phyloP scores from a whole-genome alignment of 2,888 invertebrate genomes.

The Oxyteleia sp. region DNA sequence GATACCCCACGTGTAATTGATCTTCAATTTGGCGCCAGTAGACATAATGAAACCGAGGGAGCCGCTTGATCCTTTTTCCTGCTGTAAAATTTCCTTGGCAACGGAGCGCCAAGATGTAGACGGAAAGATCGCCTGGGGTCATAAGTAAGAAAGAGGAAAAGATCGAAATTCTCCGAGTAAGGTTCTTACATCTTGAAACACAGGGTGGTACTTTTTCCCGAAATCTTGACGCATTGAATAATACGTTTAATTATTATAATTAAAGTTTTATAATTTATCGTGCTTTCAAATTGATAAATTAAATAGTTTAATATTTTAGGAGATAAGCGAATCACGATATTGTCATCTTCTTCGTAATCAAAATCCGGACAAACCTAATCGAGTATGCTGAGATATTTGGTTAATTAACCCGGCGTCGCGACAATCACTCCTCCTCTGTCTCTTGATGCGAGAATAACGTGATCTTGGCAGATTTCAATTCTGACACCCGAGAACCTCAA shows the following conservation, averaged over 20 bases:
- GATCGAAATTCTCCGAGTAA: conserved; percentile 14
- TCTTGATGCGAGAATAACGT: conserved; percentile 36
- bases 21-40: conserved; percentile 77
- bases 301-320: background rate
- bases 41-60: conserved; percentile 76
- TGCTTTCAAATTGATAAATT: background rate
- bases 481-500: conserved; percentile 58
- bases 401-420: conserved; percentile 63
- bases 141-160: conserved; percentile 34
- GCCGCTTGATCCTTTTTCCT: conserved; percentile 67
- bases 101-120: conserved; percentile 28
- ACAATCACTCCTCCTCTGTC: conserved; percentile 41
- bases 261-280: conserved; percentile 32
- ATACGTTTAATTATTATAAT: conserved; percentile 26
- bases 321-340: conserved; percentile 34
- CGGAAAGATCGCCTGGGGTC: conserved; percentile 36
- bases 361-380: conserved; percentile 71
- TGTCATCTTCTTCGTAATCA: conserved; percentile 29
- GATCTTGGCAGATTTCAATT: conserved; percentile 59
- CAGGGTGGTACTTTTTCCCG: conserved; percentile 16
- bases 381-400: conserved; percentile 77
- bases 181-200: conserved; percentile 13
- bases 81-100: conserved; percentile 68
- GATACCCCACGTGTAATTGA: conserved; percentile 76
- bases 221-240: conserved; percentile 42